Evolutionary conservation across 2,888 invertebrate genomes (phyloP), one percentile per base, ranked within the genome.

Genomic region (Drosophila rubida): DNA sequence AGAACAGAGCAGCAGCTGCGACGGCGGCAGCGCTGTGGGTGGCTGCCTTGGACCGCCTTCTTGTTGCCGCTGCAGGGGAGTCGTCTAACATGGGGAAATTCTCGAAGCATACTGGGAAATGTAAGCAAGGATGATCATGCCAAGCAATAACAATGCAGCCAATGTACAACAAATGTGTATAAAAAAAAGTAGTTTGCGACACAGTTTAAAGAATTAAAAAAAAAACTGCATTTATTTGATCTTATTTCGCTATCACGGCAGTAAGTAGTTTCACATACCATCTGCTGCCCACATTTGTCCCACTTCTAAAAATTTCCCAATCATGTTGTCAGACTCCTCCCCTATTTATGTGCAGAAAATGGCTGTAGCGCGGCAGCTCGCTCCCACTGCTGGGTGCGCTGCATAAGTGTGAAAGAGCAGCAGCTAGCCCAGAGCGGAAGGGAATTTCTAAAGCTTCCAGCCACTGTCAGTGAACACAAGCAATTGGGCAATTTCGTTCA

Each of bases 321-420:
- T 2, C 0, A 1, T 1, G 4, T 23, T 32, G 19, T 3, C 4
- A 4, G 44, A 44, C 65, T 63, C 78, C 78, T 46, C 78, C 78
- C 78, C 75, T 60, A 75, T 42, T 22, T 78, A 51, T 69, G 78
- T 60, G n/a, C 61, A 78, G 41, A 77, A 77, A 75, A 78, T 78
- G 71, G 75, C 71, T 44, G 55, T 37, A 16, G 16, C 16, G 9
- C 4, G 57, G 66, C 42, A 23, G 60, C 78, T 67, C 72, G 42
- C 37, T 78, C 45, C 6, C 59, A 16, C 75, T 22, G 5, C 1
- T 0, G 13, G 5, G 1, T 7, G 7, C 4, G 13, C 0, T 1
- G 16, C 11, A 3, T 55, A 5, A 8, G 75, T n/a, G 55, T 23
- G 25, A 75, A 49, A 53, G 75, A 75, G 75, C 57, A 14, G 23